Percentiles rank a stretch among this genome's conserved stretches.
Conservation (phyloP, 2,888 invertebrate genomes). For the Acanthosepion lycidas region DNA sequence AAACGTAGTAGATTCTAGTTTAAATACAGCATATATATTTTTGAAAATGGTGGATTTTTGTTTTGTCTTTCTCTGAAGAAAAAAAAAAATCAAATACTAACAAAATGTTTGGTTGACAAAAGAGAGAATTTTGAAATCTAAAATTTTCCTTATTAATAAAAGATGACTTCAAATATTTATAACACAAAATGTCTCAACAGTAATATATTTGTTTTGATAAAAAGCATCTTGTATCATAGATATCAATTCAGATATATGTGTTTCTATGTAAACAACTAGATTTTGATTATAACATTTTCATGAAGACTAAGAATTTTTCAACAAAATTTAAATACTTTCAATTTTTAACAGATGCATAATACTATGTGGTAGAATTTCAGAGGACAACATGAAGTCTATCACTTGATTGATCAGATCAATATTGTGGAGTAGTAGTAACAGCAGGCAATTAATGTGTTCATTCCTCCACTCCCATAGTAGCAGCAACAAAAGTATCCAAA, state of each 20-base stretch:
- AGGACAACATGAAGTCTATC: not conserved
- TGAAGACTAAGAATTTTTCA: not conserved
- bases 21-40: not conserved
- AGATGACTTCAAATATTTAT: not conserved
- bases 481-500: not conserved
- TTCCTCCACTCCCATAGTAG: not conserved
- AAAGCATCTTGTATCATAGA: not conserved
- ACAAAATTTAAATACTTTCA: not conserved
- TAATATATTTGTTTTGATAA: not conserved
- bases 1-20: not conserved
- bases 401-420: slow-evolving; percentile 36
- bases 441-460: not conserved
- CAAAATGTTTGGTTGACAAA: not conserved
- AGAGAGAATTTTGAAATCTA: not conserved
- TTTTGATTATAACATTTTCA: not conserved
- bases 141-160: not conserved
- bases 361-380: not conserved
- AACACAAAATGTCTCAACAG: not conserved
- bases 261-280: not conserved
- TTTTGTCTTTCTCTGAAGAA: not conserved
- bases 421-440: not conserved
- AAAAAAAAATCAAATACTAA: not conserved
- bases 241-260: not conserved
- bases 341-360: not conserved
- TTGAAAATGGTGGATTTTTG: not conserved